phyloP scores from a whole-genome alignment of 2,797 vertebrate genomes.

The Oreochromis mossambicus region DNA sequence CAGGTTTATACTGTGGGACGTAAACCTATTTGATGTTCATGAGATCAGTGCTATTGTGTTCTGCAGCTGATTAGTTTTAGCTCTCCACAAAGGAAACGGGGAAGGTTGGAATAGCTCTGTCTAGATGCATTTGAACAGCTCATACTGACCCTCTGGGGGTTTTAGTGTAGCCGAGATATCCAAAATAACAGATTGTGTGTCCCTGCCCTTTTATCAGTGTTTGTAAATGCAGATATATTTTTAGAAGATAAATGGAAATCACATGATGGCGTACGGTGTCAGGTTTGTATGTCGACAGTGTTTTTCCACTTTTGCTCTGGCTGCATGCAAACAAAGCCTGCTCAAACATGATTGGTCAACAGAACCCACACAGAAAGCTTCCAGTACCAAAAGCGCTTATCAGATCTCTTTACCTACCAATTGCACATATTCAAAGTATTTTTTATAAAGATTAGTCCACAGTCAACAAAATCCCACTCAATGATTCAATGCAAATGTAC shows the following conservation, averaged over 20 bases:
- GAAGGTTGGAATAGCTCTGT: background rate
- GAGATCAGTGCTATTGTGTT: background rate
- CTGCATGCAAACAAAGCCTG: background rate
- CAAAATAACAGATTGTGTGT: background rate
- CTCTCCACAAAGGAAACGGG: background rate
- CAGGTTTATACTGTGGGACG: background rate
- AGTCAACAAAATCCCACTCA: background rate
- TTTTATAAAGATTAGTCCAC: background rate
- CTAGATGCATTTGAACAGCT: background rate
- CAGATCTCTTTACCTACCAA: background rate
- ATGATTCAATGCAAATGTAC: background rate
- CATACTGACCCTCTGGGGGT: background rate
- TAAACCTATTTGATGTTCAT: background rate
- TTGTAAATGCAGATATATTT: background rate
- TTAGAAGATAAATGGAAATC: background rate
- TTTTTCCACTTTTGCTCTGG: background rate
- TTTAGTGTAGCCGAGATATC: background rate
- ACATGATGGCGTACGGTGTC: background rate
- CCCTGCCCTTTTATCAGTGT: background rate
- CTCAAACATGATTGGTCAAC: background rate
- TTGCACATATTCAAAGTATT: background rate
- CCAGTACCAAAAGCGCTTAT: background rate
- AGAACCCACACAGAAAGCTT: background rate
- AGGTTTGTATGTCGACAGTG: background rate
- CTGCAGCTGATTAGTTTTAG: background rate